Evolutionary conservation across 2,888 invertebrate species (phyloP), one percentile per base, ranked within the genome.

Genomic region (Hartigia nigra): DNA sequence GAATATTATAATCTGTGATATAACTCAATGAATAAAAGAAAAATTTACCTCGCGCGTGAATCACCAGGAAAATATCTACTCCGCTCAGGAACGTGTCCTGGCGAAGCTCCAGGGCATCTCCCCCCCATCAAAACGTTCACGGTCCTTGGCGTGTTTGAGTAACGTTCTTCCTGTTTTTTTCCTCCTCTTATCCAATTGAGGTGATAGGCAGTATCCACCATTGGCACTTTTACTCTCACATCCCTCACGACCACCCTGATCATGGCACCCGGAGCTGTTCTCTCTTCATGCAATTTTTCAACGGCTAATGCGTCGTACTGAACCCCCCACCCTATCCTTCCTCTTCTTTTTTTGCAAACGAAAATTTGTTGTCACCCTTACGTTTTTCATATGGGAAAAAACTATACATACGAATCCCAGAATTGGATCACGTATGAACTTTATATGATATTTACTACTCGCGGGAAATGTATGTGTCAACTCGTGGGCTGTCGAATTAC

Each of bases 361-460:
- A n/a, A 55, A 31, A 36, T 35, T 32, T 12, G 9, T n/a, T n/a
- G 69, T 12, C 32, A 31, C 34, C 14, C 70, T 69, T 55, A 14
- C 12, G 74, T 5, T 39, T 23, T 39, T 23, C 39, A 1, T 23
- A 39, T 39, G 14, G 1, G 39, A 74, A 5, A 5, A 39, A 39
- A 23, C 4, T 14, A n/a, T 39, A 23, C 2, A 23, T 39, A 39
- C 39, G 5, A 39, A 72, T 74, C 12, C 35, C 12, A 69, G 31
- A 72, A 77, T 74, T 74, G 74, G 74, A 77, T 77, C 77, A 36
- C 77, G 77, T 69, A 77, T 74, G 77, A 74, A 77, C 74, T 77
- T 77, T 74, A 35, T 69, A 74, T 74, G 36, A 32, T 36, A 74
- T 77, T 74, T 74, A 77, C 74, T 23, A 77, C 77, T 31, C 74